These are phyloP conservation scores for Atlantisia rogersi DNA, from an alignment of 2,113 vertebrate species.

Conservation along the genomic window DNA sequence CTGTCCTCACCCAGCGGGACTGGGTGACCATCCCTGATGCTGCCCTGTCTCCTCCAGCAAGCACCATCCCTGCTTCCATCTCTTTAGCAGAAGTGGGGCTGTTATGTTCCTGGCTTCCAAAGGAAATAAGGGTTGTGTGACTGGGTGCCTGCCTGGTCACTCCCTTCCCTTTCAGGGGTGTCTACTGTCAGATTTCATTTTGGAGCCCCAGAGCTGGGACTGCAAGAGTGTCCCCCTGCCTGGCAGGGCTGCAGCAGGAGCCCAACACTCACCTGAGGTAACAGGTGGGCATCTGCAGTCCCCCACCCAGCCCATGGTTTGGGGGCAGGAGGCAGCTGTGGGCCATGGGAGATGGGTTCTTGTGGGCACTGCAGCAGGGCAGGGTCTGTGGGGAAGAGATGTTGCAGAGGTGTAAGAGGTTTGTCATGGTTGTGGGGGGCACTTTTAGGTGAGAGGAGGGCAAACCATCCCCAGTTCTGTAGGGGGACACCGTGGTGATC, in stretches of 20 bases:
- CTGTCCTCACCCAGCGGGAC: background rate
- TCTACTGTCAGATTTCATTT: background rate
- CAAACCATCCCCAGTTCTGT: background rate
- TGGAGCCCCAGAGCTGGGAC: background rate
- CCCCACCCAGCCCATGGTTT: background rate
- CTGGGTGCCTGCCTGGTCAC: background rate
- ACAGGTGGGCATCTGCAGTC: background rate
- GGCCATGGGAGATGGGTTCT: background rate
- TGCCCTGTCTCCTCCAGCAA: background rate
- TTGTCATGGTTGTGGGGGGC: accelerated
- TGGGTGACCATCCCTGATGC: background rate
- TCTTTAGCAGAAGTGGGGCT: background rate
- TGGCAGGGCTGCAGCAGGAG: background rate
- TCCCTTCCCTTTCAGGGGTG: background rate
- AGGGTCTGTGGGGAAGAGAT: background rate
- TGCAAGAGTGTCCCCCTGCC: accelerated
- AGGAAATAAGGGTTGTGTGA: background rate
- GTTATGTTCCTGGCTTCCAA: background rate
- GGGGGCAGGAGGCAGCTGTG: background rate
- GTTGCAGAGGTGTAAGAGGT: background rate
- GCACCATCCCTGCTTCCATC: background rate
- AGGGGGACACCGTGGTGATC: background rate
- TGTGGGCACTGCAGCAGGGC: background rate
- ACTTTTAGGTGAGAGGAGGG: background rate
- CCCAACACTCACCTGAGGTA: accelerated